Percentiles rank a stretch among this genome's conserved stretches.
phyloP scores from a whole-genome alignment of 1,140 invertebrate species.

The Brachionus rubens region DNA sequence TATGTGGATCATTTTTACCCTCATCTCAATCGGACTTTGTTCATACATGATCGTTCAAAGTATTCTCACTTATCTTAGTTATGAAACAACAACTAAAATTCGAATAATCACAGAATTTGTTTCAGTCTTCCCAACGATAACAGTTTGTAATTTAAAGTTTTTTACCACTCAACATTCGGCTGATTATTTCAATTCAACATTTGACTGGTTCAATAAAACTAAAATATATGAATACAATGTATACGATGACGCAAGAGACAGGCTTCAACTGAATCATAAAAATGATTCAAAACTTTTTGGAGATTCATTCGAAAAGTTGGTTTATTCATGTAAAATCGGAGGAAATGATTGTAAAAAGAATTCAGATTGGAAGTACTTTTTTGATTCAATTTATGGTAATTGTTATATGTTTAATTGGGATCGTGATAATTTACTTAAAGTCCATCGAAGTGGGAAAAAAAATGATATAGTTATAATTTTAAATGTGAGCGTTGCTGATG shows the following conservation, averaged over 20 bases:
- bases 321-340: not conserved
- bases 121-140: not conserved
- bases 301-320: not conserved
- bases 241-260: not conserved
- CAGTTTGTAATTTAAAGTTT: slow-evolving; percentile 5
- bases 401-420: slow-evolving; percentile 9
- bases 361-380: not conserved
- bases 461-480: not conserved
- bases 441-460: not conserved
- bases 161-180: not conserved
- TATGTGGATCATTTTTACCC: not conserved
- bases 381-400: slow-evolving; percentile 25
- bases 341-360: not conserved
- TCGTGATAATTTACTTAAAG: not conserved
- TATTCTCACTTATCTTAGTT: not conserved
- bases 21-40: not conserved
- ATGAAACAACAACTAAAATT: not conserved
- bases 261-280: not conserved
- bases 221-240: not conserved
- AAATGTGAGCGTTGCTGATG: not conserved
- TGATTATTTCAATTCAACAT: not conserved
- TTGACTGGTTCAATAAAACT: no score
- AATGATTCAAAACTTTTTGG: not conserved
- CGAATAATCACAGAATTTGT: not conserved
- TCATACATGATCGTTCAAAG: not conserved